Evolutionary conservation across 1,140 invertebrate genomes (phyloP), one percentile per base, ranked within the genome.

Genomic region (Elysia chlorotica): DNA sequence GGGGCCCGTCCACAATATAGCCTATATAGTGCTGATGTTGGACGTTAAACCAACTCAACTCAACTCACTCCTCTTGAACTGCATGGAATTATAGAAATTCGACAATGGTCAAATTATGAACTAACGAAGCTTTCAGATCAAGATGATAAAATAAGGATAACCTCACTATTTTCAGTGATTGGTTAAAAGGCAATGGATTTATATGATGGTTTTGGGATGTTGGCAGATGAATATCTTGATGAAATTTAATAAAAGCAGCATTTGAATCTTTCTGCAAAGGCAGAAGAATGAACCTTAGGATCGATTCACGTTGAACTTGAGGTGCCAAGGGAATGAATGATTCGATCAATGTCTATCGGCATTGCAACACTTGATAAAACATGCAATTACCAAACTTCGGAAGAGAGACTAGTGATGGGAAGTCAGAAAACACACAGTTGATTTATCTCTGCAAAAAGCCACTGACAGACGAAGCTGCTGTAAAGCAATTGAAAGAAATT

Each of bases 251-350:
- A 17, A 59, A 6, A 25, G 17, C 10, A 17, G 17, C 17, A 10
- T 59, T 59, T 59, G 56, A 59, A 59, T 17, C 56, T 28, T n/a
- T 59, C 56, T 59, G 56, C 28, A 59, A 17, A 17, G 56, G 56
- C 56, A 25, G 25, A 25, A 59, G 25, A 59, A 59, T 59, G 56
- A 59, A 25, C 28, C 19, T 10, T 59, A 59, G 6, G 56, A 59
- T 6, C 10, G 25, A 19, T 59, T 59, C 10, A 25, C 28, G 6
- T 59, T 59, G 14, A 59, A 59, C 56, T 10, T 10, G 6, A 19
- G 25, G 6, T 25, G 25, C 6, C 56, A 59, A 30, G 56, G 6
- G 6, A 25, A 10, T 19, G 56, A 59, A 23, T 23, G 14, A 14
- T 10, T 48, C 10, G 41, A 48, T n/a, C 10, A n/a, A n/a, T n/a